Evolutionary conservation across 2,113 vertebrate genomes (phyloP).

Genomic region (Mungos mungo): DNA sequence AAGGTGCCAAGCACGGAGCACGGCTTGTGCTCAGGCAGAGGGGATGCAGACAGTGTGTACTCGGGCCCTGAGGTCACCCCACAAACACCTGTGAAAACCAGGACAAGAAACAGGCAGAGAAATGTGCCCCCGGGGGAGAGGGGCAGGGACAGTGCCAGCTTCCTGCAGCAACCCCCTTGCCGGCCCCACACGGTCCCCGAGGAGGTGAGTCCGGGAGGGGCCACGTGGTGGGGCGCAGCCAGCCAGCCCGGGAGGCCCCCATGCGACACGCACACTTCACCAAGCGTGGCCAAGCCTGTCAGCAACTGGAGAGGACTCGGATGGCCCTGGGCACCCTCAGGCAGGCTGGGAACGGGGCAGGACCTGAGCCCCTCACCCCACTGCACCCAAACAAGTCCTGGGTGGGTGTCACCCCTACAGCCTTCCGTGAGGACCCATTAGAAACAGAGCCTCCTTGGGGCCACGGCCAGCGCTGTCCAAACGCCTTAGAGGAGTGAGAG

Average conservation of each 20-base stretch:
- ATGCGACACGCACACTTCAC: not conserved
- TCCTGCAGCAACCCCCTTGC: not conserved
- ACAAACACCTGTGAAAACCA: not conserved
- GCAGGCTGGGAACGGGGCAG: accelerated
- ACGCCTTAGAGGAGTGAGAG: accelerated
- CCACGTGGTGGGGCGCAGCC: not conserved
- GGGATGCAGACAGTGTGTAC: accelerated
- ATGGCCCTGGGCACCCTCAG: not conserved
- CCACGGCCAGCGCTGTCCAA: accelerated
- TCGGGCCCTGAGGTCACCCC: not conserved
- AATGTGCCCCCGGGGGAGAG: accelerated
- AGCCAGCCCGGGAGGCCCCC: not conserved
- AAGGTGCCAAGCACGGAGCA: accelerated
- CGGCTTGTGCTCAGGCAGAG: accelerated
- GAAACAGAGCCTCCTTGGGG: not conserved
- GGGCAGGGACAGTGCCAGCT: not conserved
- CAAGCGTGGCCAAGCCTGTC: not conserved
- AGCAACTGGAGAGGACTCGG: not conserved
- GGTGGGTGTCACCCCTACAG: no score
- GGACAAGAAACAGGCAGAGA: not conserved
- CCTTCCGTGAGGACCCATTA: not conserved
- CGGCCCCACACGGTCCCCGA: accelerated
- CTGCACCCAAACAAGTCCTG: not conserved
- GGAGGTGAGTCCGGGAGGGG: accelerated
- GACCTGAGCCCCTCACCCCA: no score